phyloP scores from a whole-genome alignment of 2,888 invertebrate genomes.

The Perithous albicinctus region DNA sequence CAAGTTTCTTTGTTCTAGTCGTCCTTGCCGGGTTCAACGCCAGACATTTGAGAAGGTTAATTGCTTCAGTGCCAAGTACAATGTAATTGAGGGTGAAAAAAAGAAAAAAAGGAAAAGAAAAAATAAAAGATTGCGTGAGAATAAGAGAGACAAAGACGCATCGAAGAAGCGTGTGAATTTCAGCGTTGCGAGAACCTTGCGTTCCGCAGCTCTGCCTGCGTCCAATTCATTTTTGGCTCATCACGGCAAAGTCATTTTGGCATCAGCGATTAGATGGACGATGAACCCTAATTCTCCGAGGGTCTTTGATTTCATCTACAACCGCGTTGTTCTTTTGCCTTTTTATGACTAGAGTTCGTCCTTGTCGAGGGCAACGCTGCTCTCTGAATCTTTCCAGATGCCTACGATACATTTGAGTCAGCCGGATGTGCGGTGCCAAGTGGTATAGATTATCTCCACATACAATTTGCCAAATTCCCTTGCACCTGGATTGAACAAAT shows the following conservation, averaged over 20 bases:
- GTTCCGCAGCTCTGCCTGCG: constrained; percentile 1
- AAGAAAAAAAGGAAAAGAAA: background rate
- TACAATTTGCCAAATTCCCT: background rate
- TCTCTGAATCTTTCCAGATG: background rate
- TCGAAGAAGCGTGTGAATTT: background rate
- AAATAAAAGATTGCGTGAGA: background rate
- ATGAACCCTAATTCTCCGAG: constrained; percentile 59
- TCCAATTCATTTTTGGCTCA: constrained; percentile 13
- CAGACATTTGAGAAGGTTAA: constrained; percentile 8
- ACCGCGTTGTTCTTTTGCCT: constrained; percentile 1
- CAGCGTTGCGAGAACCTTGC: background rate
- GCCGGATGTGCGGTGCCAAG: constrained; percentile 16
- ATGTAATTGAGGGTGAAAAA: background rate
- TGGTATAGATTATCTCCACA: too few relatives aligned
- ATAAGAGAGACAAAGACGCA: background rate
- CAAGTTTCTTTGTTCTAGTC: background rate
- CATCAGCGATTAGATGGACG: constrained; percentile 56
- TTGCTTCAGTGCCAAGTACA: background rate
- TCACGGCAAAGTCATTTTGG: constrained; percentile 22
- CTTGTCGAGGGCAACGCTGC: constrained; percentile 38
- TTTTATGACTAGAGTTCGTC: constrained; percentile 28
- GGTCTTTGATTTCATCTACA: constrained; percentile 51
- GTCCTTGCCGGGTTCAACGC: background rate
- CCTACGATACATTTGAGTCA: background rate
- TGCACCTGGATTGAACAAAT: too few relatives aligned